Conservation (phyloP, 2,888 invertebrate species). For the Heterodera filipjevi region DNA sequence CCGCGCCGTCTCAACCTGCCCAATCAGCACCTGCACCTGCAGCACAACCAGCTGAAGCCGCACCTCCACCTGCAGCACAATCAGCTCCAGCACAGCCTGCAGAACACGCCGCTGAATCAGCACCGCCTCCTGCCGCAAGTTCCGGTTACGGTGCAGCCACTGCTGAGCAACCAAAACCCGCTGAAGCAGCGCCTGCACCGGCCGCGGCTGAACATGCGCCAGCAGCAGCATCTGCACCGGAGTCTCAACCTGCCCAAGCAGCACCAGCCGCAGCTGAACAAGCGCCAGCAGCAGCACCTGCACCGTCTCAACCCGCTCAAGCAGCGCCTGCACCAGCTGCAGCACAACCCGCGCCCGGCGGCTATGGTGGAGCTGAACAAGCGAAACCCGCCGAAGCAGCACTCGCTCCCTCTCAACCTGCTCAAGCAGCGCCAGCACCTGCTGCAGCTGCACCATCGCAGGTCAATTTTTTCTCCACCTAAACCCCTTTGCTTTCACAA, state of each 20-base stretch:
- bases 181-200: slow-evolving; percentile 11
- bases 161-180: neutral
- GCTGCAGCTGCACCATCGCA: slow-evolving; percentile 10
- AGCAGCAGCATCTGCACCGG: slow-evolving; percentile 11
- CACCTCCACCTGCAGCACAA: neutral
- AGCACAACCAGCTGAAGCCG: slow-evolving; percentile 17
- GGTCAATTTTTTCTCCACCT: neutral
- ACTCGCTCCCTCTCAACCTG: slow-evolving; percentile 27
- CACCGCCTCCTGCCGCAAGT: slow-evolving; percentile 13
- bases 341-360: neutral
- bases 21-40: slow-evolving; percentile 19
- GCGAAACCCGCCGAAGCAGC: slow-evolving; percentile 26
- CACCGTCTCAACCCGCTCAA: slow-evolving; percentile 31
- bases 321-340: slow-evolving; percentile 30
- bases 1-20: too few relatives aligned
- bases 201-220: slow-evolving; percentile 28
- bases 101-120: slow-evolving; percentile 26
- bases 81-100: slow-evolving; percentile 34
- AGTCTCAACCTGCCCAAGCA: slow-evolving; percentile 25
- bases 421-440: slow-evolving; percentile 25
- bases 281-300: slow-evolving; percentile 24
- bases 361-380: neutral
- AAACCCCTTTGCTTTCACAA: neutral
- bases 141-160: slow-evolving; percentile 14
- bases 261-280: slow-evolving; percentile 7